phyloP scores from a whole-genome alignment of 2,888 invertebrate species.

The Netelia virgata region DNA sequence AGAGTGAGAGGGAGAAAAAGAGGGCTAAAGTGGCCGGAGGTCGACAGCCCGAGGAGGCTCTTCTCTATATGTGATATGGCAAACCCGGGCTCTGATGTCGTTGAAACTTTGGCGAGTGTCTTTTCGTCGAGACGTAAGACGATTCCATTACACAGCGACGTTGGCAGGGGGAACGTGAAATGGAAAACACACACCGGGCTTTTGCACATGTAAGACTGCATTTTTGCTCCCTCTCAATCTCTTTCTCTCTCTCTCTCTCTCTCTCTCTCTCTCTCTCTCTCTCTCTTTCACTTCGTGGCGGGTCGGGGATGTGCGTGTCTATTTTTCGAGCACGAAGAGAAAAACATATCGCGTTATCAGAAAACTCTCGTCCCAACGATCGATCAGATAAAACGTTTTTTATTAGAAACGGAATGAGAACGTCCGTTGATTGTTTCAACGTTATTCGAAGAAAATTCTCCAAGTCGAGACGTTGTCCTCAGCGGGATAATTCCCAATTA shows the following conservation, averaged over 20 bases:
- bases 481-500: not conserved
- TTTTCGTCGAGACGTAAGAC: conserved; percentile 58
- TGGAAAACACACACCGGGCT: conserved; percentile 40
- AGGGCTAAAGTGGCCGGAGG: conserved; percentile 27
- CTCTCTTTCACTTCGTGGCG: not conserved
- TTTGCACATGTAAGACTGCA: conserved; percentile 52
- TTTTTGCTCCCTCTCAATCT: conserved; percentile 1
- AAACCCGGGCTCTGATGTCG: conserved; percentile 40
- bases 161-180: conserved; percentile 12
- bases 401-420: conserved; percentile 16
- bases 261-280: not conserved
- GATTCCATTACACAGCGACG: conserved; percentile 55
- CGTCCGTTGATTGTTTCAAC: not conserved
- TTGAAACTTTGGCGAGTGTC: conserved; percentile 62
- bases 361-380: conserved; percentile 30
- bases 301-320: conserved; percentile 35
- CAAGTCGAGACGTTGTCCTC: not conserved
- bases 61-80: not conserved
- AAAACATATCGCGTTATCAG: conserved; percentile 40
- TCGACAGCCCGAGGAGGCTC: conserved; percentile 27
- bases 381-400: conserved; percentile 3
- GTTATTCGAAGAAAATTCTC: not conserved
- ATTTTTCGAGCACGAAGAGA: conserved; percentile 37
- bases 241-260: too few relatives aligned
- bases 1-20: not conserved